phyloP scores from a whole-genome alignment of 2,113 vertebrate species.

The Oryzias javanicus region DNA sequence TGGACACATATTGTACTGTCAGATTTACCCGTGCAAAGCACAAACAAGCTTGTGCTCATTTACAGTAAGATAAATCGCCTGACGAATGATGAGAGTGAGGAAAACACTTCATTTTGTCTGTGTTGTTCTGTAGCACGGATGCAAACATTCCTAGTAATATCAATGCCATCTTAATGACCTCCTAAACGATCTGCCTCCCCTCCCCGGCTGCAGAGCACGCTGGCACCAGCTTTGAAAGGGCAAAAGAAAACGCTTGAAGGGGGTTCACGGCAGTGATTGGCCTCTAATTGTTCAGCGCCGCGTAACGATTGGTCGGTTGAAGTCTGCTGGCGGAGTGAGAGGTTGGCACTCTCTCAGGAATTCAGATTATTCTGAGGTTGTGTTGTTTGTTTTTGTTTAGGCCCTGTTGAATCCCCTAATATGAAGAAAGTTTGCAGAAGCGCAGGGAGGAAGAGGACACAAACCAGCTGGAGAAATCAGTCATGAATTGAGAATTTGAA shows the following conservation, averaged over 20 bases:
- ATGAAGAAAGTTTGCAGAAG: constrained; percentile 38
- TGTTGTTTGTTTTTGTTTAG: constrained; percentile 57
- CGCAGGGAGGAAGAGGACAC: constrained; percentile 13
- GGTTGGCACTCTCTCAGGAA: constrained; percentile 43
- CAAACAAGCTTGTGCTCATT: too few species aligned
- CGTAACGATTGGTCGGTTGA: constrained; percentile 19
- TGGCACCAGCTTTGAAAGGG: constrained; percentile 18
- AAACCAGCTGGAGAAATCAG: constrained; percentile 6
- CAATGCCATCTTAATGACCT: constrained; percentile 45
- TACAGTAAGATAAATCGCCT: neutral
- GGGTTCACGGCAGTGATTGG: constrained; percentile 23
- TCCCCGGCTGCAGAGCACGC: constrained; percentile 1
- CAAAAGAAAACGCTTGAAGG: constrained; percentile 6
- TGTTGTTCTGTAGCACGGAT: constrained; percentile 18
- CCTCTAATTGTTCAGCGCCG: constrained; percentile 18
- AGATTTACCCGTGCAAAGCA: too few species aligned
- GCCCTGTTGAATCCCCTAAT: constrained; percentile 43
- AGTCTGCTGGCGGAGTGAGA: constrained; percentile 25
- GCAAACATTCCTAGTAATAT: constrained; percentile 34
- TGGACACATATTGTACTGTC: too few species aligned
- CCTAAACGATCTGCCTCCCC: neutral
- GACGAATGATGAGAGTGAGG: neutral
- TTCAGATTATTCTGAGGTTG: constrained; percentile 45
- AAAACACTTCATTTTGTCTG: constrained; percentile 5
- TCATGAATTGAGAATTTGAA: constrained; percentile 6